Evolutionary conservation across 2,888 invertebrate species (phyloP), one percentile per base, ranked within the genome.

Genomic region (Augochlorella aurata): DNA sequence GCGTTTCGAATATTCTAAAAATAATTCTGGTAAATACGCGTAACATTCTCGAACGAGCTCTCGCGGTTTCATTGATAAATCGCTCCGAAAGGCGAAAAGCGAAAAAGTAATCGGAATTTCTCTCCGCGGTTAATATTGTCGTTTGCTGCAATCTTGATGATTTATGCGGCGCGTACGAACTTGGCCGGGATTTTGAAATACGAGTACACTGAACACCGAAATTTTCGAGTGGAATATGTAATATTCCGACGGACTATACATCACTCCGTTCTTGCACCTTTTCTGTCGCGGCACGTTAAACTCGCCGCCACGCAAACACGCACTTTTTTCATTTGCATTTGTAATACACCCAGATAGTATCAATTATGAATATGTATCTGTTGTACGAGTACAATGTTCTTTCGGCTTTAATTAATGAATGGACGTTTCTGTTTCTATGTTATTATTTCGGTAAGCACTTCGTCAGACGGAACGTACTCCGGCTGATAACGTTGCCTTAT

Each of bases 261-360:
- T 58, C 58, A 50, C 29, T 45, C 8, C 9, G 4, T 77, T 21
- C 66, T 71, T 70, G 12, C 77, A 66, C 66, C 58, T 47, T 69
- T 21, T 58, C 44, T 50, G 21, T 50, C 50, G 50, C 38, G 24
- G n/a, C 16, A 50, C 44, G 50, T 75, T 21, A 47, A 75, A 66
- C 63, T 77, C 72, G 16, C n/a, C 29, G 29, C 45, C 77, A 21
- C 49, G 67, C n/a, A 50, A 70, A 67, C 81, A 78, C 79, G 79
- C 70, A 72, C 66, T 49, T 63, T 73, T 72, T 69, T 73, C 49
- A 78, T 78, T 74, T 74, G 65, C 78, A 77, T 81, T 74, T 54
- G 50, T 66, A 79, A 81, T 58, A 5, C 7, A 16, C 18, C 0
- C 16, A 5, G 79, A 76, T 79, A 79, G 9, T 24, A 71, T 77